Conservation (phyloP, 1,140 invertebrate species). For the Diabrotica undecimpunctata region DNA sequence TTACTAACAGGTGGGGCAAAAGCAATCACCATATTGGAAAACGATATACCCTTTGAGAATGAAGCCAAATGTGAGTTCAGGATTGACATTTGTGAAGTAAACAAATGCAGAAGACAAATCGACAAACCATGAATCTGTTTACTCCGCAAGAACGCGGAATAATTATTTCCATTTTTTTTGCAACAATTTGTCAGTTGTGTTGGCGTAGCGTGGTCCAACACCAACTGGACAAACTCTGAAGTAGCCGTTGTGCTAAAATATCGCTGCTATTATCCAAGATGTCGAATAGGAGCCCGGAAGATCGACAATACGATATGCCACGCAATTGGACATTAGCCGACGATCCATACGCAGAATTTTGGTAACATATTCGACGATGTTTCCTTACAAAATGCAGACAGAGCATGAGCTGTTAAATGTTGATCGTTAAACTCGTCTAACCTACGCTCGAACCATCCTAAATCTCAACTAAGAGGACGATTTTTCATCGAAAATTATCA, state of each 20-base stretch:
- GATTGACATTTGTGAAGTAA: not conserved
- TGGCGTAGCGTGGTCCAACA: not conserved
- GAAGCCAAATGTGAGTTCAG: not conserved
- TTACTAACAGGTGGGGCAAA: not conserved
- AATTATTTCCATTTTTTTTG: not conserved
- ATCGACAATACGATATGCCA: not conserved
- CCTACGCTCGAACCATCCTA: too few species aligned
- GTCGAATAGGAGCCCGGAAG: too few species aligned
- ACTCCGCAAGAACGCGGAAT: not conserved
- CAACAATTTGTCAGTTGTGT: not conserved
- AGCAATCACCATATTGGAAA: not conserved
- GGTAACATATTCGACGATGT: too few species aligned
- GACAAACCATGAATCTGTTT: not conserved
- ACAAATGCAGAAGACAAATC: not conserved
- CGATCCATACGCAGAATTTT: too few species aligned
- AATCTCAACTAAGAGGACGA: too few species aligned
- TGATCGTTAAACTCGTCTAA: too few species aligned
- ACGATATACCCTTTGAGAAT: not conserved
- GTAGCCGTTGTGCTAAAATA: not conserved
- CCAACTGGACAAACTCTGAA: not conserved
- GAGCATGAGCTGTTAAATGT: too few species aligned
- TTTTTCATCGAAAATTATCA: too few species aligned
- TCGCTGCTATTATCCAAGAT: not conserved
- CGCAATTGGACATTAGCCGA: not conserved
- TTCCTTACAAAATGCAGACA: too few species aligned